Evolutionary conservation across 2,888 invertebrate genomes (phyloP).

Genomic region (Odontocerum albicorne): DNA sequence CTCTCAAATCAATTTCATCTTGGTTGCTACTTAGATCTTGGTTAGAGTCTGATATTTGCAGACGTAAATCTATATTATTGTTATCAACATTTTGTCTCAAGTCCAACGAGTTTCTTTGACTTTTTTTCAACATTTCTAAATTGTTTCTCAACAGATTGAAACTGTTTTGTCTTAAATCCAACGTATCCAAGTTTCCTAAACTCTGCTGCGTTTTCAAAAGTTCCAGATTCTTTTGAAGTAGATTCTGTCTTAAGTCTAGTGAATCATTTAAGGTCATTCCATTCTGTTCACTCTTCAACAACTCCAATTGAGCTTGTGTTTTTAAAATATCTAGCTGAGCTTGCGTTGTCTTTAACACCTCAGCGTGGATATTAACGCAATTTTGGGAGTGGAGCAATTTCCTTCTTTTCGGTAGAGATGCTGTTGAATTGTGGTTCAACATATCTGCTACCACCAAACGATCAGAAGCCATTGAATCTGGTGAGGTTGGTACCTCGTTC

Average conservation of each 20-base stretch:
- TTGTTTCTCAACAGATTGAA: conserved; percentile 33
- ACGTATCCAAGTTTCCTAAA: conserved; percentile 26
- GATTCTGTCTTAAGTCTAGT: conserved; percentile 28
- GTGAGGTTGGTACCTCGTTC: conserved; percentile 48
- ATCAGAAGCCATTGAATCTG: conserved; percentile 48
- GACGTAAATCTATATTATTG: conserved; percentile 24
- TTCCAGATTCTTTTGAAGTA: conserved; percentile 34
- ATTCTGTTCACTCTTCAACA: conserved; percentile 26
- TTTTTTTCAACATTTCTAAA: conserved; percentile 34
- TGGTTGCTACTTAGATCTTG: conserved; percentile 13
- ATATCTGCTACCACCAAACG: conserved; percentile 45
- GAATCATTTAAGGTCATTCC: conserved; percentile 13
- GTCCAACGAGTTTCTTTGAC: conserved; percentile 32
- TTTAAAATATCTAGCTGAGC: conserved; percentile 31
- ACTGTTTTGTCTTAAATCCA: conserved; percentile 32
- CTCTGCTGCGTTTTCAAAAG: conserved; percentile 29
- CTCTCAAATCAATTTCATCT: conserved; percentile 17
- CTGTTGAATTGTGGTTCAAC: conserved; percentile 38
- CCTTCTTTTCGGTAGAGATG: conserved; percentile 44
- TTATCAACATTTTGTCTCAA: conserved; percentile 21
- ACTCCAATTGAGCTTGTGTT: conserved; percentile 31
- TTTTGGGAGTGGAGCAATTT: conserved; percentile 26
- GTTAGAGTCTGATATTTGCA: conserved; percentile 20
- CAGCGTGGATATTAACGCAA: conserved; percentile 22
- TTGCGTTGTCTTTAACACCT: conserved; percentile 31